Percentiles rank a stretch among this genome's conserved stretches.
These are phyloP conservation scores for Pterophyllum scalare DNA, from an alignment of 2,113 vertebrate genomes.

Conservation along the genomic window DNA sequence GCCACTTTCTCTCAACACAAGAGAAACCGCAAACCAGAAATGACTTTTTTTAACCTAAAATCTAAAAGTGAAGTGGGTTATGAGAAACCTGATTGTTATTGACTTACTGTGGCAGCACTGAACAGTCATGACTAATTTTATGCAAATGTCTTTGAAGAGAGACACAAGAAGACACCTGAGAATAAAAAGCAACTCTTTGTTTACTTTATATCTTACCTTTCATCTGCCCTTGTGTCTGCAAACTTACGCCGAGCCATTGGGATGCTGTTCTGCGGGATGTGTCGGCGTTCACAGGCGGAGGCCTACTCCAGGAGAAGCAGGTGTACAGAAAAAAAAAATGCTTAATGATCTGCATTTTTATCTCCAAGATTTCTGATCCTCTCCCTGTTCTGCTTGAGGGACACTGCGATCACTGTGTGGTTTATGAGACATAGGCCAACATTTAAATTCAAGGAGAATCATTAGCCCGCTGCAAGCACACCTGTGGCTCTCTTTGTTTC, in stretches of 20 bases:
- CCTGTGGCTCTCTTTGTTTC: background rate
- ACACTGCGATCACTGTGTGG: background rate
- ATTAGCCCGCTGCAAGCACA: background rate
- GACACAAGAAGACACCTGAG: background rate
- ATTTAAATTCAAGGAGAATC: slow-evolving; percentile 8
- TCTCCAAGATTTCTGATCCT: background rate
- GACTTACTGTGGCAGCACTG: background rate
- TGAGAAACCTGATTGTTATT: background rate
- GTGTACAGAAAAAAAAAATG: background rate
- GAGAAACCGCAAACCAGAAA: background rate
- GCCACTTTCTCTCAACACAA: background rate
- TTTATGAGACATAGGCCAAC: background rate
- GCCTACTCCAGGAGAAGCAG: background rate
- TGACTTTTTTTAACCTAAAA: background rate
- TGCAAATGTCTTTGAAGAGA: background rate
- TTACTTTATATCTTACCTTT: background rate
- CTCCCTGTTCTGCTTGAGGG: background rate
- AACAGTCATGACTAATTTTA: background rate
- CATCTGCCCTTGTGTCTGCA: background rate
- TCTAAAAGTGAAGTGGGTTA: background rate
- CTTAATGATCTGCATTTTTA: background rate
- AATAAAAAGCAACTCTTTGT: background rate
- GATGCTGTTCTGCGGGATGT: background rate
- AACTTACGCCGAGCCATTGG: background rate
- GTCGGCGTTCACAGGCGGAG: background rate